Conservation (phyloP, 2,797 vertebrate genomes). For the Harpagifer antarcticus region DNA sequence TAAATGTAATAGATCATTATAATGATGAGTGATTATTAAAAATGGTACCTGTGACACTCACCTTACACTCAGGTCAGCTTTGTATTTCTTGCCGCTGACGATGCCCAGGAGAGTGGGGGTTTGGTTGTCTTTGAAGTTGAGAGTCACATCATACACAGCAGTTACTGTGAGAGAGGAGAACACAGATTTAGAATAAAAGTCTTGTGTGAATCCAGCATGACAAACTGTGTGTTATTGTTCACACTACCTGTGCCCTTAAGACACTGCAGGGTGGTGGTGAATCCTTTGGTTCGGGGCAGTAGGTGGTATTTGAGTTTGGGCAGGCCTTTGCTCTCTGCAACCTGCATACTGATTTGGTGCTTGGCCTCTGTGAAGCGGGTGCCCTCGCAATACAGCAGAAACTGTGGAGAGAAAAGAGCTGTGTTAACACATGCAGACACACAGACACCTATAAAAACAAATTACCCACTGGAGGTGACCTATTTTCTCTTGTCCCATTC, state of each 20-base stretch:
- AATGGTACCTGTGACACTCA: slow-evolving; percentile 66
- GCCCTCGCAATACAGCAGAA: slow-evolving; percentile 97
- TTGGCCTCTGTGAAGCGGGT: slow-evolving; percentile 98
- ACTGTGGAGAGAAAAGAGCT: slow-evolving; percentile 79
- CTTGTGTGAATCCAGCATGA: background rate
- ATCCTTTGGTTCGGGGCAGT: slow-evolving; percentile 96
- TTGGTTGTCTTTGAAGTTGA: slow-evolving; percentile 97
- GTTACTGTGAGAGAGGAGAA: slow-evolving; percentile 81
- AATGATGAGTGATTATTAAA: background rate
- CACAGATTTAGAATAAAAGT: background rate
- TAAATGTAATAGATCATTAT: no score
- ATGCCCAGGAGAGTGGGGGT: slow-evolving; percentile 96
- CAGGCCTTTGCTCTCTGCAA: slow-evolving; percentile 95
- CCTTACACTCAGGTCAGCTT: slow-evolving; percentile 96
- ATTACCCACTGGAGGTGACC: slow-evolving; percentile 31
- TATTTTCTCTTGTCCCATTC: slow-evolving; percentile 30
- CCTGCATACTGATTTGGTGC: slow-evolving; percentile 98
- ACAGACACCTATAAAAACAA: background rate
- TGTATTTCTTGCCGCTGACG: slow-evolving; percentile 95
- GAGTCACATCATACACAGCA: slow-evolving; percentile 97
- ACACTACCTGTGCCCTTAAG: slow-evolving; percentile 94
- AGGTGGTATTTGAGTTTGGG: slow-evolving; percentile 97
- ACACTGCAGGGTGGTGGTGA: slow-evolving; percentile 97
- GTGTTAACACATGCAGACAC: slow-evolving; percentile 27
- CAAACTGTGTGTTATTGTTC: background rate